A percentile compares a stretch with the other conserved stretches of the same genome.
phyloP scores from a whole-genome alignment of 1,140 invertebrate genomes.

The Thalassaphorura encarpata region DNA sequence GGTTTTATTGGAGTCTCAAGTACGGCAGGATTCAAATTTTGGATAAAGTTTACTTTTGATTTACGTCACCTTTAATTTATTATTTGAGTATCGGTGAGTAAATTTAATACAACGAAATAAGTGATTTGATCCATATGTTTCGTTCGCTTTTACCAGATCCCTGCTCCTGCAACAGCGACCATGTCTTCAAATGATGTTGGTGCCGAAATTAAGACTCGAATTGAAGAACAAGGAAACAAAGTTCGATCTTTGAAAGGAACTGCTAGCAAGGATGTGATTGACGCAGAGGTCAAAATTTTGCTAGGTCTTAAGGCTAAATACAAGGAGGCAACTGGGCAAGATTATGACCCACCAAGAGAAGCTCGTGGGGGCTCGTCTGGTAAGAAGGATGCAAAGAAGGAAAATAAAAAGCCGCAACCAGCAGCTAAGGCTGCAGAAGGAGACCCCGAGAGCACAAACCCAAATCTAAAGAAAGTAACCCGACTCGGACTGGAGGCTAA shows the following conservation, averaged over 20 bases:
- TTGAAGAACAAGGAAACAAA: slow-evolving; percentile 59
- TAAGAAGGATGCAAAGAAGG: slow-evolving; percentile 27
- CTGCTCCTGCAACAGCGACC: not conserved
- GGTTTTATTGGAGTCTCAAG: too few relatives aligned
- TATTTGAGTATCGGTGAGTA: too few relatives aligned
- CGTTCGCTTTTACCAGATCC: not conserved
- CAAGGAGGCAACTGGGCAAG: not conserved
- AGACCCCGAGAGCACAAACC: slow-evolving; percentile 31
- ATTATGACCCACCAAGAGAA: not conserved
- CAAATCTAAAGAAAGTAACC: slow-evolving; percentile 69
- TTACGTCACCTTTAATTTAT: too few relatives aligned
- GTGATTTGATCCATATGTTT: slow-evolving; percentile 56
- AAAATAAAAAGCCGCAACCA: slow-evolving; percentile 31
- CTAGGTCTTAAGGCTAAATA: slow-evolving; percentile 68
- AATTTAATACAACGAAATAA: slow-evolving; percentile 53
- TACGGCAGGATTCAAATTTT: too few relatives aligned
- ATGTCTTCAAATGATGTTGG: too few relatives aligned
- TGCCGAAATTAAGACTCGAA: slow-evolving; percentile 45
- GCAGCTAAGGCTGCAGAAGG: slow-evolving; percentile 13
- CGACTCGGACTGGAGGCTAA: slow-evolving; percentile 83
- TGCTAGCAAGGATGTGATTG: slow-evolving; percentile 49
- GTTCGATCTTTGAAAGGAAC: slow-evolving; percentile 59
- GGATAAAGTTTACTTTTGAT: too few relatives aligned
- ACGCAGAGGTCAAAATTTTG: slow-evolving; percentile 61
- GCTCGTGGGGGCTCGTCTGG: slow-evolving; percentile 8